These are phyloP conservation scores for Hyaena hyaena DNA, from an alignment of 2,113 vertebrate genomes.

Conservation along the genomic window DNA sequence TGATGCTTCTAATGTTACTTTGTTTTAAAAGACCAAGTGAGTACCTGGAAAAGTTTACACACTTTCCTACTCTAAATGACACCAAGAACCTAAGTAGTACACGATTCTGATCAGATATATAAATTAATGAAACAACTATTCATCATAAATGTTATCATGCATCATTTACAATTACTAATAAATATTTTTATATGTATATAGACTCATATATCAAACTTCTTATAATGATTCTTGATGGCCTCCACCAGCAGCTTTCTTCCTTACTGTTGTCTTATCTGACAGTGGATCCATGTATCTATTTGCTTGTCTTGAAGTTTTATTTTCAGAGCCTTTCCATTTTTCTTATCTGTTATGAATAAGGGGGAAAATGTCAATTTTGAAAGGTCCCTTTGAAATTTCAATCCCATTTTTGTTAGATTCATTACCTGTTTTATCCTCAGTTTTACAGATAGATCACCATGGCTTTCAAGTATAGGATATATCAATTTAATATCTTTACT, in stretches of 20 bases:
- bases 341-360: neutral
- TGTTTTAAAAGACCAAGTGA: neutral
- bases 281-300: neutral
- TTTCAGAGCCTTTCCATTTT: neutral
- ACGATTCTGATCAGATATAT: neutral
- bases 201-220: neutral
- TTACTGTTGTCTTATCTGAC: neutral
- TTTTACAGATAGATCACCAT: neutral
- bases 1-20: neutral
- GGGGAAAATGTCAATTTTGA: neutral
- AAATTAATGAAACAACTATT: neutral
- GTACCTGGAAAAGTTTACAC: neutral
- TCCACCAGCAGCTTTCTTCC: neutral
- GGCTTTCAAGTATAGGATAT: neutral
- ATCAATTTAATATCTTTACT: neutral
- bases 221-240: neutral
- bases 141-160: neutral
- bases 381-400: neutral
- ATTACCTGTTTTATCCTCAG: neutral
- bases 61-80: neutral
- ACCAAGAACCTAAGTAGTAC: neutral
- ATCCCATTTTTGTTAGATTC: constrained; percentile 4
- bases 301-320: neutral
- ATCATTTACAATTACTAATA: neutral
- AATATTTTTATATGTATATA: neutral